These are phyloP conservation scores for Piprites chloris DNA, from an alignment of 2,113 vertebrate genomes.

Conservation along the genomic window DNA sequence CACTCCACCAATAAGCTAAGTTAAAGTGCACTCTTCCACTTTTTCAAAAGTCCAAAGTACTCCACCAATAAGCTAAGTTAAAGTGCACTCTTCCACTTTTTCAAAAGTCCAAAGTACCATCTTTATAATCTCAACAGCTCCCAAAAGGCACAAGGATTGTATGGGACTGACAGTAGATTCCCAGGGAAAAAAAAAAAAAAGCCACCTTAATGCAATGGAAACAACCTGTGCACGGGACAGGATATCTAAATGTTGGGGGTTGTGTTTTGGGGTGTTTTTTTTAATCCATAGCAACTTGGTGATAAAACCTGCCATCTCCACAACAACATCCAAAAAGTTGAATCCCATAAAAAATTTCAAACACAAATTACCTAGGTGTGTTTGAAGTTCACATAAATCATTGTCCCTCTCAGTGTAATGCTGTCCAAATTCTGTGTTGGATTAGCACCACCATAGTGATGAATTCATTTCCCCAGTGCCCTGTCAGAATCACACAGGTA, in stretches of 20 bases:
- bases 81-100: not conserved
- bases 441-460: accelerated
- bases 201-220: not conserved
- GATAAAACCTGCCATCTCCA: not conserved
- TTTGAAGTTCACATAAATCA: not conserved
- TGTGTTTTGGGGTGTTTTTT: not conserved
- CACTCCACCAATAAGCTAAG: not conserved
- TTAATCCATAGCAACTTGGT: not conserved
- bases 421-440: not conserved
- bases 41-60: not conserved
- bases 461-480: not conserved
- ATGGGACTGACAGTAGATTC: not conserved
- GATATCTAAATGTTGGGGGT: not conserved
- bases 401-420: not conserved
- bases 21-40: not conserved
- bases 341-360: not conserved
- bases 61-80: not conserved
- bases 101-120: not conserved
- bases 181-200: not conserved
- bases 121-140: not conserved
- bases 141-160: not conserved
- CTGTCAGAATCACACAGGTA: not conserved
- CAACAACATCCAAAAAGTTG: not conserved
- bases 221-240: not conserved
- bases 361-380: not conserved